phyloP scores from a whole-genome alignment of 2,888 invertebrate species.

The Linyphia triangularis region DNA sequence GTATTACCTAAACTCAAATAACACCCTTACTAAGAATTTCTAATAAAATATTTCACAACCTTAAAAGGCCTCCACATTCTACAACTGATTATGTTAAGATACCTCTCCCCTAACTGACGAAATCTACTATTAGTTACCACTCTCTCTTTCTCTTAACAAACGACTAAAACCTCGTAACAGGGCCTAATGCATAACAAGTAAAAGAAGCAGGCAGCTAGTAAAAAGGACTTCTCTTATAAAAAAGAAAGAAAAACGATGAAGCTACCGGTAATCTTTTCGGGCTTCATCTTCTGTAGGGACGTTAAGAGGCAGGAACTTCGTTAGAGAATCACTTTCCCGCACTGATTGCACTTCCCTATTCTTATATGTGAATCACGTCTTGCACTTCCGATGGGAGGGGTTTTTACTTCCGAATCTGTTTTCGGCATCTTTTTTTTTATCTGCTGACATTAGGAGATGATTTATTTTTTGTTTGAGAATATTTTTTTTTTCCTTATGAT shows the following conservation, averaged over 20 bases:
- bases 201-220: background rate
- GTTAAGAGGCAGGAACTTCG: constrained; percentile 45
- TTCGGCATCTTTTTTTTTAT: background rate
- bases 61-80: no score
- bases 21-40: no score
- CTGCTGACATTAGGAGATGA: background rate
- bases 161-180: no score
- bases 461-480: background rate
- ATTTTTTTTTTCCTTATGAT: background rate
- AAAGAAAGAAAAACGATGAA: background rate
- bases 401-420: constrained; percentile 36
- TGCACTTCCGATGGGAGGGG: constrained; percentile 25
- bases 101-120: no score
- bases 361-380: constrained; percentile 31
- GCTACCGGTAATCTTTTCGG: constrained; percentile 38
- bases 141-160: no score
- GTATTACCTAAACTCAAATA: no score
- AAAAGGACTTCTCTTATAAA: background rate
- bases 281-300: background rate
- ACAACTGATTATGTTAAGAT: no score
- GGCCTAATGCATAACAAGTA: constrained; percentile 35
- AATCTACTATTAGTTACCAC: no score
- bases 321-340: constrained; percentile 48
- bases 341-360: constrained; percentile 46
- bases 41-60: no score